phyloP scores from a whole-genome alignment of 1,140 invertebrate genomes.

The Tribolium castaneum region DNA sequence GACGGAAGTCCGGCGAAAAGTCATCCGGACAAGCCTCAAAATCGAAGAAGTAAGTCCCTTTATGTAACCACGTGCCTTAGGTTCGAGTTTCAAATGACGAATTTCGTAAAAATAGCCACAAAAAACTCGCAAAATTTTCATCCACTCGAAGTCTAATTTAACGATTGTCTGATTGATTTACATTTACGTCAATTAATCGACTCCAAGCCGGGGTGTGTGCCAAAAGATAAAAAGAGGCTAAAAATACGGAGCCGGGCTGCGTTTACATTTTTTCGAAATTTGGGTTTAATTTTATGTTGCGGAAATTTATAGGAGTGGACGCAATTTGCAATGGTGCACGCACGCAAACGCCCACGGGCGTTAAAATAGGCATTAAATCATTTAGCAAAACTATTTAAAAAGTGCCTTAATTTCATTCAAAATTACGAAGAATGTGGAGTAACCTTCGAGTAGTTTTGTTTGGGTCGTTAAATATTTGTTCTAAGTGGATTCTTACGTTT shows the following conservation, averaged over 20 bases:
- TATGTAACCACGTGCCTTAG: slow-evolving; percentile 16
- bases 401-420: not conserved
- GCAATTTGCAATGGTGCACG: not conserved
- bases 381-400: not conserved
- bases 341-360: not conserved
- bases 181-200: not conserved
- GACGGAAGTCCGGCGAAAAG: slow-evolving; percentile 69
- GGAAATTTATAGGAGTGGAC: not conserved
- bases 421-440: not conserved
- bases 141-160: no score
- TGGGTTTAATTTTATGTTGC: not conserved
- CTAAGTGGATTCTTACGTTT: no score
- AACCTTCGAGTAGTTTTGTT: not conserved
- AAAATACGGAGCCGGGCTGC: not conserved
- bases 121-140: no score
- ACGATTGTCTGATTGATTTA: not conserved
- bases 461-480: no score
- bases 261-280: not conserved
- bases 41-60: slow-evolving; percentile 66
- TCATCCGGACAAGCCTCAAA: slow-evolving; percentile 68
- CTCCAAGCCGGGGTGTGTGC: not conserved
- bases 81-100: not conserved
- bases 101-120: not conserved
- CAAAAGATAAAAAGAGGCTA: not conserved
- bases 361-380: not conserved